phyloP scores from a whole-genome alignment of 2,113 vertebrate species.

The Podarcis raffonei region DNA sequence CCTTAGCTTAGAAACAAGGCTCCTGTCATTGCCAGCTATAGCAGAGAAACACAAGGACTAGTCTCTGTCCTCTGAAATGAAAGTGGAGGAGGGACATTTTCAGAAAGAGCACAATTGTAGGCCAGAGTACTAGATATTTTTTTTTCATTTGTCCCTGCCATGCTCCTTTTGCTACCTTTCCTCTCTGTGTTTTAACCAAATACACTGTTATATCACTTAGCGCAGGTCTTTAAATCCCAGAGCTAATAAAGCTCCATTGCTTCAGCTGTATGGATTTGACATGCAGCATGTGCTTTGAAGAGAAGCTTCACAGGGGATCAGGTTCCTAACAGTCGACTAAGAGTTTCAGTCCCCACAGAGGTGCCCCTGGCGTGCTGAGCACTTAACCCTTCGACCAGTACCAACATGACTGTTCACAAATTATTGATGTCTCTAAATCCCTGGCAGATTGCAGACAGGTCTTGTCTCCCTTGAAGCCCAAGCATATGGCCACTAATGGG shows the following conservation, averaged over 20 bases:
- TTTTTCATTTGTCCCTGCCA: constrained; percentile 44
- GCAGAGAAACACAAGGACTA: constrained; percentile 8
- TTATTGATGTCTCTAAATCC: constrained; percentile 88
- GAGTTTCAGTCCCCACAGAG: constrained; percentile 78
- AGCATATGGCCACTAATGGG: constrained; percentile 87
- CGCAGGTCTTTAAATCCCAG: constrained; percentile 73
- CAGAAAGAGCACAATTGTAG: constrained; percentile 46
- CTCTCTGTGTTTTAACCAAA: constrained; percentile 62
- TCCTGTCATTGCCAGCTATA: background rate
- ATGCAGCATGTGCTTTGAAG: constrained; percentile 67
- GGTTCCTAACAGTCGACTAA: constrained; percentile 75
- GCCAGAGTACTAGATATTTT: background rate
- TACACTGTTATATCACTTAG: constrained; percentile 64
- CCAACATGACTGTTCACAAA: constrained; percentile 85
- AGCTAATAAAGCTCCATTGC: constrained; percentile 72
- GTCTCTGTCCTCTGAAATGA: background rate
- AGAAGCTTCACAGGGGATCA: constrained; percentile 72
- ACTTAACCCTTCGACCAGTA: constrained; percentile 87
- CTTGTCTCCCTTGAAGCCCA: constrained; percentile 77
- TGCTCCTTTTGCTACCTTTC: constrained; percentile 19
- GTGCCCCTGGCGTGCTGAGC: constrained; percentile 78
- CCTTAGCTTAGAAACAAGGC: background rate
- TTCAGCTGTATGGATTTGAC: constrained; percentile 71
- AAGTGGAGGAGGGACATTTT: constrained; percentile 30
- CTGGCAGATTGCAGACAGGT: constrained; percentile 82